phyloP scores from a whole-genome alignment of 2,888 invertebrate species.

The Ischnura elegans region DNA sequence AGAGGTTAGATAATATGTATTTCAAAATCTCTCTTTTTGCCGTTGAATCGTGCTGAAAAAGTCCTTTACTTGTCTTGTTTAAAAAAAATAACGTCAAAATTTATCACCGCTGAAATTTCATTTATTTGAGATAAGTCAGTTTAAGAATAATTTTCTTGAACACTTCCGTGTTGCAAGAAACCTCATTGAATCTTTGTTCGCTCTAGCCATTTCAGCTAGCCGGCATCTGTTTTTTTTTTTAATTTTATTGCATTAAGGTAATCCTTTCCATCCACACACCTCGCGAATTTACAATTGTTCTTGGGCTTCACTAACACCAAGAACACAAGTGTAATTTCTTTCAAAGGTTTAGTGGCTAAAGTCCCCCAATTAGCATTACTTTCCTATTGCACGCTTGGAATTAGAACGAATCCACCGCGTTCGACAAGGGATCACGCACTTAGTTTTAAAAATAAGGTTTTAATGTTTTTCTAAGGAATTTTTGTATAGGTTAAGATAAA shows the following conservation, averaged over 20 bases:
- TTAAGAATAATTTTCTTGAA: not conserved
- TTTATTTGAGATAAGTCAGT: not conserved
- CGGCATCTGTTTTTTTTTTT: not conserved
- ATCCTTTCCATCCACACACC: no score
- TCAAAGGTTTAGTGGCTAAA: not conserved
- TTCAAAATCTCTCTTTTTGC: not conserved
- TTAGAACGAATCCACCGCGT: not conserved
- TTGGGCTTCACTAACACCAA: not conserved
- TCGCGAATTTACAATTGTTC: not conserved
- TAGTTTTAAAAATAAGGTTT: not conserved
- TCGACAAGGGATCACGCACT: not conserved
- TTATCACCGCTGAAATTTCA: not conserved
- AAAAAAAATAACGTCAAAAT: not conserved
- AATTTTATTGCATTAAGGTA: no score
- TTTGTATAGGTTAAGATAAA: not conserved
- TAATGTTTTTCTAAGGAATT: not conserved
- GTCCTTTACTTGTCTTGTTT: not conserved
- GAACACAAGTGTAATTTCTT: not conserved
- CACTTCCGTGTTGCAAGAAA: not conserved
- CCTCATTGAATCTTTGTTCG: not conserved
- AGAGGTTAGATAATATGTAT: not conserved
- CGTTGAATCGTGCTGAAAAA: not conserved
- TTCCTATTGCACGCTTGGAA: not conserved
- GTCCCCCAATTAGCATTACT: not conserved
- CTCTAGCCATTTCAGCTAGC: not conserved